phyloP scores from a whole-genome alignment of 2,113 vertebrate species.

The Actenoides lindsayi region DNA sequence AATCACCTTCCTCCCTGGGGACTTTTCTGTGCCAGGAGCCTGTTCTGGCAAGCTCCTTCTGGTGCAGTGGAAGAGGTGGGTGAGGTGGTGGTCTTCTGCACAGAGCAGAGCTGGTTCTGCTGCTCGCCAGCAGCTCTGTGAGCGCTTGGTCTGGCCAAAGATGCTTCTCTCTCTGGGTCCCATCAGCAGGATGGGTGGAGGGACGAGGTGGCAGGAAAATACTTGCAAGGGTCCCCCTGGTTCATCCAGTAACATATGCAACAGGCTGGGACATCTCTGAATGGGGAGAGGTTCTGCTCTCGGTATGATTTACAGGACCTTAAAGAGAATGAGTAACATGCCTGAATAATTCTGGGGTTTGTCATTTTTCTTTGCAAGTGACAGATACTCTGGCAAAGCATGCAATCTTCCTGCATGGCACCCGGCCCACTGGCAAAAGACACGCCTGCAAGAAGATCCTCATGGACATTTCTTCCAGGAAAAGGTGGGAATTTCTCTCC shows the following conservation, averaged over 20 bases:
- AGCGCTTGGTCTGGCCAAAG: background rate
- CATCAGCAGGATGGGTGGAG: background rate
- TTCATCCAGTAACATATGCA: background rate
- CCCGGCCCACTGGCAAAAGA: background rate
- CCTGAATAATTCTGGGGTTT: background rate
- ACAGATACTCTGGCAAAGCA: background rate
- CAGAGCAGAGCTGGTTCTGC: background rate
- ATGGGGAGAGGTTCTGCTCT: background rate
- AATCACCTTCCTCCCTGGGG: background rate
- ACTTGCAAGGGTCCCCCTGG: background rate
- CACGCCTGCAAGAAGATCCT: background rate
- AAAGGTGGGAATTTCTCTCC: background rate
- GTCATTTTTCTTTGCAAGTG: background rate
- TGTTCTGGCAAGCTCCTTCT: background rate
- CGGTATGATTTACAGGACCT: background rate
- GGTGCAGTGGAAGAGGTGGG: fast-evolving
- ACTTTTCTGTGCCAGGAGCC: background rate
- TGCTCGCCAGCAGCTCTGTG: background rate
- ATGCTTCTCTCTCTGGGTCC: background rate
- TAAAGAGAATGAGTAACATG: background rate
- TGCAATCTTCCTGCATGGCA: background rate
- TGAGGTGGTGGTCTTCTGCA: background rate
- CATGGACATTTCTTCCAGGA: background rate
- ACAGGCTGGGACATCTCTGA: background rate
- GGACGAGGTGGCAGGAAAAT: background rate